These are phyloP conservation scores for Aldabrachelys gigantea DNA, from an alignment of 2,113 vertebrate species.

Conservation along the genomic window DNA sequence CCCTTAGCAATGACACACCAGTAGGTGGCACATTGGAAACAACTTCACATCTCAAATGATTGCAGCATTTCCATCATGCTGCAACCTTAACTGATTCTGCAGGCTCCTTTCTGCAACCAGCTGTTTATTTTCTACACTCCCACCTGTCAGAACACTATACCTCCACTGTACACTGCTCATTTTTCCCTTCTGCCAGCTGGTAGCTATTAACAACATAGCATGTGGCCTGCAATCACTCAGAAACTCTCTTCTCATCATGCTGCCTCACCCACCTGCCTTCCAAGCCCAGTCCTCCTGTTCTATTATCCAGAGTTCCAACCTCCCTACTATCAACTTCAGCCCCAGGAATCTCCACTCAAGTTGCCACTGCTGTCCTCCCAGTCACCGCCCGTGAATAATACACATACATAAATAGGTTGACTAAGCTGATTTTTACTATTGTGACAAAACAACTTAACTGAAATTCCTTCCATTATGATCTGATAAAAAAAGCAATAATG, in stretches of 20 bases:
- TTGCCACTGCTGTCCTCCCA: background rate
- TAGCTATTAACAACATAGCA: background rate
- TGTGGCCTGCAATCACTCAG: background rate
- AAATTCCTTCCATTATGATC: background rate
- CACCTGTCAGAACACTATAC: background rate
- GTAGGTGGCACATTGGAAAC: background rate
- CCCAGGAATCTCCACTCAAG: background rate
- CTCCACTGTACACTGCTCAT: background rate
- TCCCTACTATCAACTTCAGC: background rate
- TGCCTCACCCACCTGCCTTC: background rate
- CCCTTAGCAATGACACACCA: background rate
- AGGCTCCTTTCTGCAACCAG: background rate
- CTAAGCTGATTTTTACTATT: background rate
- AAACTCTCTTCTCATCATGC: background rate
- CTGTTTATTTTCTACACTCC: background rate
- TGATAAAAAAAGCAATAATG: background rate
- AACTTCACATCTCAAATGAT: background rate
- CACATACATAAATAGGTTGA: background rate
- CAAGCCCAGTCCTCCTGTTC: background rate
- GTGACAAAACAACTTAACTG: background rate
- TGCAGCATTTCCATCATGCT: background rate
- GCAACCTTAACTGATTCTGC: background rate
- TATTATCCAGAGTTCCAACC: background rate
- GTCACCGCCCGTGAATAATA: background rate
- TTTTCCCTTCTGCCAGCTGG: background rate